These are phyloP conservation scores for Gorsachius magnificus DNA, from an alignment of 2,797 vertebrate species.

Conservation along the genomic window DNA sequence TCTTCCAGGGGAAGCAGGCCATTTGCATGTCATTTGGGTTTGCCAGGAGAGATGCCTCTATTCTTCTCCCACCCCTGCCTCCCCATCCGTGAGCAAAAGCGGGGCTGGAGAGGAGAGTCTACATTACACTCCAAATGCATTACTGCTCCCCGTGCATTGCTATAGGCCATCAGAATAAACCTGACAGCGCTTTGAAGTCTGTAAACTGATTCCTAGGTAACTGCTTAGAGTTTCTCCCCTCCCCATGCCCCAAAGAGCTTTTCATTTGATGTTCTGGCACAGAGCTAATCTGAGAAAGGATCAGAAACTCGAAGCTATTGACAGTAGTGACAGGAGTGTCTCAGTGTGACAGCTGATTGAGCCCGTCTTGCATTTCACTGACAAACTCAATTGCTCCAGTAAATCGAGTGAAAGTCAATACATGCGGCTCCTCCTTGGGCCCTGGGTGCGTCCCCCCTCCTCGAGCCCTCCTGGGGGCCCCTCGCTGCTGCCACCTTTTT, in stretches of 20 bases:
- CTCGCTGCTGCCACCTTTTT: not conserved
- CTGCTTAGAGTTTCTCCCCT: constrained; percentile 70
- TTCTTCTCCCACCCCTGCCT: not conserved
- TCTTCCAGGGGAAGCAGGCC: constrained; percentile 19
- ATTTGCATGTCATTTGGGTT: constrained; percentile 10
- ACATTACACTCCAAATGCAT: constrained; percentile 44
- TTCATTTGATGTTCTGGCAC: constrained; percentile 73
- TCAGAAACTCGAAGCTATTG: constrained; percentile 77
- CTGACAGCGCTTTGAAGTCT: constrained; percentile 72
- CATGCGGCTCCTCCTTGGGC: not conserved
- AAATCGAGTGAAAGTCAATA: constrained; percentile 92
- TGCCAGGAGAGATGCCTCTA: not conserved
- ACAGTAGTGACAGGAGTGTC: constrained; percentile 77
- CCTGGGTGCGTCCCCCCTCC: not conserved
- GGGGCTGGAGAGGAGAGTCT: constrained; percentile 36
- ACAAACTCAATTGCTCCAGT: constrained; percentile 90
- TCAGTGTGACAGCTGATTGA: constrained; percentile 89
- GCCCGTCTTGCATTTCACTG: constrained; percentile 86
- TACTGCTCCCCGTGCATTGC: not conserved
- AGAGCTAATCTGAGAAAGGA: constrained; percentile 77
- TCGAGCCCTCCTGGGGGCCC: not conserved
- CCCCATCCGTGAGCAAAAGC: not conserved
- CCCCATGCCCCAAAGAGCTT: constrained; percentile 64
- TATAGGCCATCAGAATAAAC: constrained; percentile 52
- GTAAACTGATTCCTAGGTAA: constrained; percentile 74